These are phyloP conservation scores for Helicoverpa zea DNA, from an alignment of 1,140 invertebrate species.

Conservation along the genomic window DNA sequence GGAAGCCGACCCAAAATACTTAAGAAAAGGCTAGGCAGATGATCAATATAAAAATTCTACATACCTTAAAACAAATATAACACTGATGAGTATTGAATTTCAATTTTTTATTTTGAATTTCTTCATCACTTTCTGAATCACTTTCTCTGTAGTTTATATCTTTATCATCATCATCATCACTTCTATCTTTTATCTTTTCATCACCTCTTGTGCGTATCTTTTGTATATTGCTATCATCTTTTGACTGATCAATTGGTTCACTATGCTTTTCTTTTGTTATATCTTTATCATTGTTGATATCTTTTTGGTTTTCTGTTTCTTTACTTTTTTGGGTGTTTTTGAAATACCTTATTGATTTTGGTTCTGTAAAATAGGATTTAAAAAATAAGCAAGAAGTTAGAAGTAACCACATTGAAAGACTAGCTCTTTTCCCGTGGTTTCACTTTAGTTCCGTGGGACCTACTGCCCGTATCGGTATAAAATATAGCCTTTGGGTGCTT, in stretches of 20 bases:
- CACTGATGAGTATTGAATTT: constrained; percentile 72
- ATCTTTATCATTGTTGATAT: neutral
- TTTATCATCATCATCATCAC: neutral
- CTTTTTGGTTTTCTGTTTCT: neutral
- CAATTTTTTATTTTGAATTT: constrained; percentile 52
- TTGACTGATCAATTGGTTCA: neutral
- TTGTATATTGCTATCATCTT: neutral
- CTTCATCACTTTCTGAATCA: constrained; percentile 23
- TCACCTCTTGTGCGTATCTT: neutral
- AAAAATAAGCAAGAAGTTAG: too few relatives aligned
- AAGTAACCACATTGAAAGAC: too few relatives aligned
- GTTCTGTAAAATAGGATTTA: constrained; percentile 11
- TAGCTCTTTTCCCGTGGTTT: neutral
- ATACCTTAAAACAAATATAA: constrained; percentile 77
- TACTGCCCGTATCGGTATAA: too few relatives aligned
- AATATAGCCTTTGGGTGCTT: too few relatives aligned
- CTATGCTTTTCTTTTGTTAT: neutral
- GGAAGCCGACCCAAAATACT: too few relatives aligned
- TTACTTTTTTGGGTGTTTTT: neutral
- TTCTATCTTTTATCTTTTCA: neutral
- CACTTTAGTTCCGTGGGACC: neutral
- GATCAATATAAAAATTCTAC: constrained; percentile 14
- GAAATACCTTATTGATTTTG: constrained; percentile 9
- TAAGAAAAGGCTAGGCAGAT: neutral
- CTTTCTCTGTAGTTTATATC: neutral